A percentile compares a stretch with the other conserved stretches of the same genome.
Conservation (phyloP, 2,888 invertebrate species). For the Xestia c-nigrum region DNA sequence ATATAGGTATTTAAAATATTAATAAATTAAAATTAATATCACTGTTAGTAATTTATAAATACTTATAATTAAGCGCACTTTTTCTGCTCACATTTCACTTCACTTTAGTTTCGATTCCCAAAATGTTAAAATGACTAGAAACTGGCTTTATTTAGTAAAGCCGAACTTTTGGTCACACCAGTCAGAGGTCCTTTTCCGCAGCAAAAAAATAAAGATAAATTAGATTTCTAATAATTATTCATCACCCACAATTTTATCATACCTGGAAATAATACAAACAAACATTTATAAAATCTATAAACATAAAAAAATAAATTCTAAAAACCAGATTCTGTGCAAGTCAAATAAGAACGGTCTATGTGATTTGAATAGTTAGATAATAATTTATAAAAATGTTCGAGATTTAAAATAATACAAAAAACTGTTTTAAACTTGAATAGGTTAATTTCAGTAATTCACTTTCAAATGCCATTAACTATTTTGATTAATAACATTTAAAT, state of each 20-base stretch:
- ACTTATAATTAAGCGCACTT: not conserved
- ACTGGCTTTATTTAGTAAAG: not conserved
- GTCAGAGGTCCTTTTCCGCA: not conserved
- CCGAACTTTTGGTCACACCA: not conserved
- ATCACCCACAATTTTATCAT: not conserved
- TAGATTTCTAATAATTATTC: conserved; percentile 2
- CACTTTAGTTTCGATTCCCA: not conserved
- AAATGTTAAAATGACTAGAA: conserved; percentile 1
- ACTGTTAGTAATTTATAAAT: not conserved
- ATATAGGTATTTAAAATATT: too few species aligned
- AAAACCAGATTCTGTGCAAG: not conserved
- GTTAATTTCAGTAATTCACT: not conserved
- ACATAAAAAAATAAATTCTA: not conserved
- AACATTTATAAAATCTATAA: not conserved
- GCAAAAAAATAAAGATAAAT: not conserved
- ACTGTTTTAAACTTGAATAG: too few species aligned
- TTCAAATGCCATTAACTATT: too few species aligned
- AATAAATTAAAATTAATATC: not conserved
- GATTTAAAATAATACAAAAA: not conserved
- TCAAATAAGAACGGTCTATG: not conserved
- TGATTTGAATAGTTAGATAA: not conserved
- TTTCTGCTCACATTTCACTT: not conserved
- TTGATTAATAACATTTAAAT: too few species aligned
- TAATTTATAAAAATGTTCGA: not conserved
- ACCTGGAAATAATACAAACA: not conserved